These are phyloP conservation scores for Trogon surrucura DNA, from an alignment of 2,113 vertebrate genomes.

Conservation along the genomic window DNA sequence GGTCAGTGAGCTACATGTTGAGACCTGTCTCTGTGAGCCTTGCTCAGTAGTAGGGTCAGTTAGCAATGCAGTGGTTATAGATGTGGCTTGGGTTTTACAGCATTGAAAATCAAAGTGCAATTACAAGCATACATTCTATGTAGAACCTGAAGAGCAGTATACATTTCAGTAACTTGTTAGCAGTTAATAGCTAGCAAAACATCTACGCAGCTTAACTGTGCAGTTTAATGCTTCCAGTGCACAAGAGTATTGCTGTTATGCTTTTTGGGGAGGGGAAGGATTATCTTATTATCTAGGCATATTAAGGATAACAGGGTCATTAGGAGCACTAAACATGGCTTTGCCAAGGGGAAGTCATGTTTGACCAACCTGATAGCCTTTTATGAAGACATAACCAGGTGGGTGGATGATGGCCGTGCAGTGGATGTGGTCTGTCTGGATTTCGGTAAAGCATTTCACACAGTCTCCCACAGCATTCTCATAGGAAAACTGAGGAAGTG, in stretches of 20 bases:
- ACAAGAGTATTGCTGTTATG: background rate
- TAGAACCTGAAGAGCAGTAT: background rate
- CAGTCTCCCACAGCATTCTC: no score
- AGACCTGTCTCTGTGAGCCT: background rate
- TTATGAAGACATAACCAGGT: no score
- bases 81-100: background rate
- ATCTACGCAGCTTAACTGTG: background rate
- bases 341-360: no score
- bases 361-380: no score
- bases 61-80: background rate
- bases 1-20: background rate
- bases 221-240: background rate
- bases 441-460: no score
- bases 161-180: background rate
- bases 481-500: no score
- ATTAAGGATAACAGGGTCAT: no score
- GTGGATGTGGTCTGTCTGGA: no score
- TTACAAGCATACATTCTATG: background rate
- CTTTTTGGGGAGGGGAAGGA: rapidly evolving
- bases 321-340: no score
- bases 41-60: background rate
- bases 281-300: background rate
- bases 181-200: background rate
- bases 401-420: no score
- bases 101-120: background rate